These are phyloP conservation scores for Chloebia gouldiae DNA, from an alignment of 2,113 vertebrate genomes.

Conservation along the genomic window DNA sequence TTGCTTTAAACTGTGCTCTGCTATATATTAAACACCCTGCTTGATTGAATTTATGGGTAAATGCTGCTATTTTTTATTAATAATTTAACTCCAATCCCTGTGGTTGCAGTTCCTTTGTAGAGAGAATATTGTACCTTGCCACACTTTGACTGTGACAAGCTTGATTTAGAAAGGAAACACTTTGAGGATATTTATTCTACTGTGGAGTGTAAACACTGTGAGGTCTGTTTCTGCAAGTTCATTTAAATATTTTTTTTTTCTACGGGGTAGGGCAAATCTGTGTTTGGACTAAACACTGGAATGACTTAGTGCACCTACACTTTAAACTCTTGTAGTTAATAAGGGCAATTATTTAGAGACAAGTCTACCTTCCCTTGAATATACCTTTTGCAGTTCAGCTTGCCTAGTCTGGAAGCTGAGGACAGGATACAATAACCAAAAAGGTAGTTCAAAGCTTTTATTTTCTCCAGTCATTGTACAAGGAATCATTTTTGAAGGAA, in stretches of 20 bases:
- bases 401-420: neutral
- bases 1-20: neutral
- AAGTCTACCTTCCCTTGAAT: neutral
- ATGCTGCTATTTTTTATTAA: neutral
- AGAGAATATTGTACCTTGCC: neutral
- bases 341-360: neutral
- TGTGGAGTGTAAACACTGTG: rapidly evolving
- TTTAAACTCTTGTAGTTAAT: neutral
- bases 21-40: neutral
- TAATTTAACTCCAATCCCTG: neutral
- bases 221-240: neutral
- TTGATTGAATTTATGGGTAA: neutral
- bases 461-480: neutral
- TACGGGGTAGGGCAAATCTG: neutral
- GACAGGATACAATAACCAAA: neutral
- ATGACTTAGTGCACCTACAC: neutral
- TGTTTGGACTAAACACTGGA: neutral
- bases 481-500: neutral
- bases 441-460: neutral
- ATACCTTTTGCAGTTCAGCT: neutral
- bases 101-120: neutral
- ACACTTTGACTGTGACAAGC: neutral
- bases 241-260: neutral
- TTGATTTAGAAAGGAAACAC: neutral
- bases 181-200: neutral